These are phyloP conservation scores for Tetropium fuscum DNA, from an alignment of 2,888 invertebrate species.

Conservation along the genomic window DNA sequence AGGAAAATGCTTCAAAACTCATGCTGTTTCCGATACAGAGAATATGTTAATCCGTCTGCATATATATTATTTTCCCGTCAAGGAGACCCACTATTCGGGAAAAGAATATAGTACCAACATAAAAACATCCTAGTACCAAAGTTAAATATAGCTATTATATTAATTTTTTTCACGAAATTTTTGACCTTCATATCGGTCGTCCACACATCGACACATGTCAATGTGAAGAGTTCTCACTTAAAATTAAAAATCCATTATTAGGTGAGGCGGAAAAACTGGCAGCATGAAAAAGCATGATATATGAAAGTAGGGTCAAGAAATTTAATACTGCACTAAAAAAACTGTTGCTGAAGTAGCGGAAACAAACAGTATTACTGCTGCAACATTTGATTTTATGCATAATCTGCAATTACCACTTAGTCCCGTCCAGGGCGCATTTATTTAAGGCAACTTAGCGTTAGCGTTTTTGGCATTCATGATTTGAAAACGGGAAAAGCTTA, in stretches of 20 bases:
- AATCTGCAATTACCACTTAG: constrained; percentile 14
- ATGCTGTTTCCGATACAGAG: too few relatives aligned
- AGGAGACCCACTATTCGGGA: too few relatives aligned
- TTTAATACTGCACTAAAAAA: constrained; percentile 1
- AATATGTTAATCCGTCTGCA: too few relatives aligned
- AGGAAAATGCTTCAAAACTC: too few relatives aligned
- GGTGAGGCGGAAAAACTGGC: neutral
- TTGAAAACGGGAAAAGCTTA: constrained; percentile 3
- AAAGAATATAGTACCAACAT: too few relatives aligned
- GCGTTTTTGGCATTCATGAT: constrained; percentile 17
- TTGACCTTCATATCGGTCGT: too few relatives aligned
- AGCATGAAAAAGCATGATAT: constrained; percentile 3
- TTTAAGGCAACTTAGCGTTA: constrained; percentile 17
- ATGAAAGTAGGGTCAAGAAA: constrained; percentile 1
- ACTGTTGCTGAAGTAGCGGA: neutral
- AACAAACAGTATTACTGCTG: neutral
- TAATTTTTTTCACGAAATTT: too few relatives aligned
- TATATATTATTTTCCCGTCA: too few relatives aligned
- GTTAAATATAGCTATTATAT: too few relatives aligned
- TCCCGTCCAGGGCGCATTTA: constrained; percentile 21
- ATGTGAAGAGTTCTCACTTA: neutral
- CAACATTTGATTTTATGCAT: constrained; percentile 20
- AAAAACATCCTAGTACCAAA: too few relatives aligned
- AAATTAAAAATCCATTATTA: constrained; percentile 4
- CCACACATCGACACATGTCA: too few relatives aligned